These are phyloP conservation scores for Dicyrtoma fusca DNA, from an alignment of 2,888 invertebrate species.

Conservation along the genomic window DNA sequence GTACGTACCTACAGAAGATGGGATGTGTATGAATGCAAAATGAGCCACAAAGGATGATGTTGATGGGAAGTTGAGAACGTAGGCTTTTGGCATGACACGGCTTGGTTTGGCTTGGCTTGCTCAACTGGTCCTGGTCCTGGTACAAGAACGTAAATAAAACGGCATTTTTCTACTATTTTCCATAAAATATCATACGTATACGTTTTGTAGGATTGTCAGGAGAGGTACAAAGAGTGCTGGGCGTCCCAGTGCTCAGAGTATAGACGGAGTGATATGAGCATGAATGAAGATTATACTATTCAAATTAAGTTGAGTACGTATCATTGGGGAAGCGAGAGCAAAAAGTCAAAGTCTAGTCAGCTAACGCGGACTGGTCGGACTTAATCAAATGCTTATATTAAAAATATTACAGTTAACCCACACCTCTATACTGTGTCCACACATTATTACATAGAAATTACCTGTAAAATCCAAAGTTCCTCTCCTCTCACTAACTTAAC, in stretches of 20 bases:
- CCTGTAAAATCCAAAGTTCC: neutral
- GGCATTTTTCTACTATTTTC: conserved; percentile 20
- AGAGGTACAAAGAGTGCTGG: no score
- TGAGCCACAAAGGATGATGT: no score
- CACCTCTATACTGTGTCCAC: conserved; percentile 12
- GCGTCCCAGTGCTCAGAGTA: no score
- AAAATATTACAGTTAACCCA: conserved; percentile 28
- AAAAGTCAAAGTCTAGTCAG: conserved; percentile 5
- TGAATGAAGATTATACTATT: conserved; percentile 10
- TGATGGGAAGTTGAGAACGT: neutral
- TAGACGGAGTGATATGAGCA: no score
- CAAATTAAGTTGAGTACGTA: conserved; percentile 12
- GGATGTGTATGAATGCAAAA: no score
- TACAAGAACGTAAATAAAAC: conserved; percentile 17
- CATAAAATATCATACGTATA: conserved; percentile 9
- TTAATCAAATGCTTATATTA: conserved; percentile 27
- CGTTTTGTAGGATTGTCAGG: neutral
- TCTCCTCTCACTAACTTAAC: no score
- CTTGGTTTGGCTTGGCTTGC: conserved; percentile 2
- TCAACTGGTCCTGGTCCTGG: neutral
- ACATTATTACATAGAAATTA: neutral
- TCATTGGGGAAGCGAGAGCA: conserved; percentile 1
- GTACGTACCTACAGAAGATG: no score
- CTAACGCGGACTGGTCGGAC: conserved; percentile 8
- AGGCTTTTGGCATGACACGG: neutral